phyloP scores from a whole-genome alignment of 1,140 invertebrate genomes.

The Drosophila lowei region DNA sequence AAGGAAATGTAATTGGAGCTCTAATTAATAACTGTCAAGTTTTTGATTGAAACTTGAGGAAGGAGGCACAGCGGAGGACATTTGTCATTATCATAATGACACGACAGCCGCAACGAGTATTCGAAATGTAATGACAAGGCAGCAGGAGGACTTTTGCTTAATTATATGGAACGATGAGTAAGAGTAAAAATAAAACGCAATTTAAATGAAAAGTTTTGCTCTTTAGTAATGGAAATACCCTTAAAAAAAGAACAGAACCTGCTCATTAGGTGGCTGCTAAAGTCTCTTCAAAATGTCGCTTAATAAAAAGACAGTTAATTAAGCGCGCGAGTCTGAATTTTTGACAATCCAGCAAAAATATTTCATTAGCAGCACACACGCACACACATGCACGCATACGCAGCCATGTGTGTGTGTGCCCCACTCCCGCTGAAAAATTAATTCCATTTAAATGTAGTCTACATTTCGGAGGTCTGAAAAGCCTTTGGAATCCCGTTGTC shows the following conservation, averaged over 20 bases:
- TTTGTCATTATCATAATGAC: conserved; percentile 51
- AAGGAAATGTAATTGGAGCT: background rate
- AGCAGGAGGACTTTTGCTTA: conserved; percentile 20
- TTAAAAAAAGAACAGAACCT: background rate
- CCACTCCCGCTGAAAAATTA: conserved; percentile 2
- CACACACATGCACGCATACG: background rate
- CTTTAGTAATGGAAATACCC: too few species aligned
- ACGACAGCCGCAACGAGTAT: conserved; percentile 14
- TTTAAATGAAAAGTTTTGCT: too few species aligned
- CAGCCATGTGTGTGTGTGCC: conserved; percentile 1
- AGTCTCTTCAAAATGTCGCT: conserved; percentile 36
- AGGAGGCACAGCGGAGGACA: background rate
- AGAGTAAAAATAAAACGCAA: conserved; percentile 13
- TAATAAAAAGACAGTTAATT: conserved; percentile 50
- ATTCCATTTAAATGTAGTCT: conserved; percentile 41
- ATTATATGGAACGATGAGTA: conserved; percentile 17
- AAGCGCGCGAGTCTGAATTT: conserved; percentile 35
- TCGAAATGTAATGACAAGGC: conserved; percentile 37
- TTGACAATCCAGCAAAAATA: conserved; percentile 35
- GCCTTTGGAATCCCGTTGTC: conserved; percentile 2
- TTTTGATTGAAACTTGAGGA: conserved; percentile 9
- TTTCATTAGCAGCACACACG: conserved; percentile 30
- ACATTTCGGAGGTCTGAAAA: conserved; percentile 16
- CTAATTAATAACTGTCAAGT: conserved; percentile 25
- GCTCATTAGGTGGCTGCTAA: conserved; percentile 12